Base-by-base conservation (phyloP, 2,888 invertebrate genomes). In the Cenopis cana region DNA sequence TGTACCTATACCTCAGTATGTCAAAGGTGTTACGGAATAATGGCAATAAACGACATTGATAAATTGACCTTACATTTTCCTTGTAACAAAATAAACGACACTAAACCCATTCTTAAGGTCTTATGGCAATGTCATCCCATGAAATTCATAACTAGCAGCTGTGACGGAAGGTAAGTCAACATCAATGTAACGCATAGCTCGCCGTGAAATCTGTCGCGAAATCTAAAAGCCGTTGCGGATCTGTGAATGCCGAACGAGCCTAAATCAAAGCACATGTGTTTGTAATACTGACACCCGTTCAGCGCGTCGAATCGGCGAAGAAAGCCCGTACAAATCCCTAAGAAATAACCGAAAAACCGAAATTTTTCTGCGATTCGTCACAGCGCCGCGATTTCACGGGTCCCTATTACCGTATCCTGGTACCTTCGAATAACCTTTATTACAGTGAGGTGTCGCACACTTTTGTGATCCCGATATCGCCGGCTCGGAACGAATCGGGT, bases 341-440 rank as follows among this genome's bases (percentile, higher is more conserved):
- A 93, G 94, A 93, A 93, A 93, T 91, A 91, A 93, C 93, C 94
- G 93, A 93, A 91, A 93, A 94, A 94, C 94, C 93, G 90, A 90
- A 91, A 93, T 93, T 92, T 93, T 93, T 92, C 93, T 89, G 93
- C 92, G 84, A 93, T 94, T 94, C 91, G 94, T 82, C 85, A 86
- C 93, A 87, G 84, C 77, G 76, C 77, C 77, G 77, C 84, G 91
- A 93, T 93, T 93, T 92, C 91, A 92, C 89, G 92, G 89, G 85
- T 76, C 85, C 87, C 88, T 89, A 88, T 91, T 90, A 86, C 87
- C 76, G 82, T 77, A 80, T 88, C 88, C 87, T 76, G 74, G 33
- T 71, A 76, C 71, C 71, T 76, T 72, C 54, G 56, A 57, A 67
- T 60, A 61, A 74, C 74, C 74, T 79, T 79, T 74, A 72, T 71